Base-by-base conservation (phyloP, 2,797 vertebrate species). In the Rhinichthys osculus region DNA sequence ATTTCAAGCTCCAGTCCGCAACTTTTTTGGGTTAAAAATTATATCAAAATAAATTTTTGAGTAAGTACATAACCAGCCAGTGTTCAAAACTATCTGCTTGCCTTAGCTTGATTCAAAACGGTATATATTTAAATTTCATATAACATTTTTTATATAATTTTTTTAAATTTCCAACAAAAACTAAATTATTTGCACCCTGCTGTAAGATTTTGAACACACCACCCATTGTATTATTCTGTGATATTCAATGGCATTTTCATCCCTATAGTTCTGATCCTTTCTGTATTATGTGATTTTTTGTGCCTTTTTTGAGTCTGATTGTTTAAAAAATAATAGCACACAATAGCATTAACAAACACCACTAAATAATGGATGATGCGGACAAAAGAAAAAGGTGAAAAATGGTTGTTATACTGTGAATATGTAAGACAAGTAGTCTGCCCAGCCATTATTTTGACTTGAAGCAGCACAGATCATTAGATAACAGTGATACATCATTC, bases 381-480 rank as follows among this genome's bases (percentile, higher is more conserved):
- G 33, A 54, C 13, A 54, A 54, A 52, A 35, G 5, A 76, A 57
- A 77, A 78, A 7, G 0, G 59, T 13, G 57, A 27, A 21, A 79
- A 66, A 76, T 35, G 6, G 42, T 33, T 74, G 54, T 35, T 74
- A 81, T 54, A 35, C 33, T 10, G 17, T 78, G 62, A 77, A 42
- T 11, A 16, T 66, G 59, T 52, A 35, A 67, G 30, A 69, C 33
- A 30, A 27, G 74, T 44, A 83, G 19, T 71, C 67, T 66, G 23
- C 16, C 44, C n/a, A 42, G 64, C 4, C 27, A 57, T 57, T 84
- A 42, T 84, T 79, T 72, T 62, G 38, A 59, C 11, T 16, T 7
- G 44, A 85, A 72, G 52, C 23, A 72, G 17, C 30, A 27, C 67
- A 52, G 47, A 85, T 85, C 52, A 35, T 85, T 79, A 62, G 19